Evolutionary conservation across 92 coral and sea anemone species (phyloP).

Genomic region (Siderastrea radians): DNA sequence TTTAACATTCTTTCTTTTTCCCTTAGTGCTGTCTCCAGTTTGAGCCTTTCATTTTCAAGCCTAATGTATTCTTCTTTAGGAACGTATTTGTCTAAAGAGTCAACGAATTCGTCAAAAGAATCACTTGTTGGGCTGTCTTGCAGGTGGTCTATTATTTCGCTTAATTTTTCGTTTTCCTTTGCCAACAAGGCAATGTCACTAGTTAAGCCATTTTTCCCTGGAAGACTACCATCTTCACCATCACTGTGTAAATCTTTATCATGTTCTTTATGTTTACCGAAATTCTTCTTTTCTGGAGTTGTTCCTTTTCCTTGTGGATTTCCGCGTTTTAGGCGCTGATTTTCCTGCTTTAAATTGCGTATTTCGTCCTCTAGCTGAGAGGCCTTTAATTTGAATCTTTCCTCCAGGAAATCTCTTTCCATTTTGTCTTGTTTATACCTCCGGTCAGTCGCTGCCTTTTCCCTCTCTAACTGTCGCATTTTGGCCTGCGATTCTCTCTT

Average conservation of each 20-base stretch:
- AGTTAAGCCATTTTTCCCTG: constrained; percentile 66
- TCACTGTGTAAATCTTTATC: background rate
- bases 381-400: constrained; percentile 29
- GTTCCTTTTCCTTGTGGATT: constrained; percentile 37
- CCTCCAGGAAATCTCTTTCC: constrained; percentile 41
- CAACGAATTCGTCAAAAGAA: constrained; percentile 69
- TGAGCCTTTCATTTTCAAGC: constrained; percentile 79
- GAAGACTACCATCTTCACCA: background rate
- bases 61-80: constrained; percentile 80
- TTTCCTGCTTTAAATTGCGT: constrained; percentile 52
- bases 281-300: constrained; percentile 4
- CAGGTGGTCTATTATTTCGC: constrained; percentile 87
- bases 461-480: constrained; percentile 75
- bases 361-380: constrained; percentile 55
- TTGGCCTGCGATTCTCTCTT: constrained; percentile 74
- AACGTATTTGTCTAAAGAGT: constrained; percentile 76
- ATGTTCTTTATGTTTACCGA: constrained; percentile 1
- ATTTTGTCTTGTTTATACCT: constrained; percentile 48
- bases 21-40: constrained; percentile 71
- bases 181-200: constrained; percentile 85
- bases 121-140: constrained; percentile 65
- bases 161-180: constrained; percentile 84
- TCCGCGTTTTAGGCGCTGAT: constrained; percentile 45
- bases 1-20: constrained; percentile 75
- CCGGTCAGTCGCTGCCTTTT: constrained; percentile 57